Percentiles rank a stretch among this genome's conserved stretches.
Evolutionary conservation across 2,888 invertebrate species (phyloP).

Genomic region (Eurois occulta): DNA sequence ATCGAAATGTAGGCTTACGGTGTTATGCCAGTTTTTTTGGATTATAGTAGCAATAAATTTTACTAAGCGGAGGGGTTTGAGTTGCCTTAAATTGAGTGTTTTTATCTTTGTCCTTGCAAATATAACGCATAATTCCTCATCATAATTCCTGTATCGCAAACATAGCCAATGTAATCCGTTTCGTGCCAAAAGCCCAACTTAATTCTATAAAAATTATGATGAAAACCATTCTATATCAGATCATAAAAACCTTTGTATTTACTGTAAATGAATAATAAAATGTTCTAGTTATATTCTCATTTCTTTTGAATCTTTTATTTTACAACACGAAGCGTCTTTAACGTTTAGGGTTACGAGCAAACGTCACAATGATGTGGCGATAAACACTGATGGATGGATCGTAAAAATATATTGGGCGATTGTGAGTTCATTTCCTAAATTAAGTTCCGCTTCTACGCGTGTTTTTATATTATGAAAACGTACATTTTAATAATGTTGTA

Average conservation of each 20-base stretch:
- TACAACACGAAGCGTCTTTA: slow-evolving; percentile 62
- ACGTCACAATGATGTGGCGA: slow-evolving; percentile 68
- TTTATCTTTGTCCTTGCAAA: background rate
- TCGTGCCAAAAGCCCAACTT: background rate
- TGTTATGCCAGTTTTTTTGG: slow-evolving; percentile 21
- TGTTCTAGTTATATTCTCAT: slow-evolving; percentile 56
- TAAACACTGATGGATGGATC: slow-evolving; percentile 72
- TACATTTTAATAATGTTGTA: slow-evolving; percentile 41
- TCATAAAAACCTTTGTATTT: slow-evolving; percentile 38
- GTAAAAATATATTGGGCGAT: slow-evolving; percentile 73
- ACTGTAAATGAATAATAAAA: slow-evolving; percentile 62
- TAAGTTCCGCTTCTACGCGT: slow-evolving; percentile 62
- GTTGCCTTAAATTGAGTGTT: background rate
- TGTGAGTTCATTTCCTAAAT: slow-evolving; percentile 72
- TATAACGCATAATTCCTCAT: background rate
- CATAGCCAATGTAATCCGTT: background rate
- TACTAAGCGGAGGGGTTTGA: slow-evolving; percentile 8
- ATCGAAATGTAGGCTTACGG: slow-evolving; percentile 57
- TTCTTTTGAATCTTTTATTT: slow-evolving; percentile 64
- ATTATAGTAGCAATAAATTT: slow-evolving; percentile 45
- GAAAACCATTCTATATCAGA: slow-evolving; percentile 11
- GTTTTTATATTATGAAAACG: slow-evolving; percentile 50
- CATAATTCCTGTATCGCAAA: no score
- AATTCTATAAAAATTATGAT: background rate
- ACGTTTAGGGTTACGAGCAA: slow-evolving; percentile 69